Base-by-base conservation (phyloP, 2,113 vertebrate species). In the Periophthalmus modestus region DNA sequence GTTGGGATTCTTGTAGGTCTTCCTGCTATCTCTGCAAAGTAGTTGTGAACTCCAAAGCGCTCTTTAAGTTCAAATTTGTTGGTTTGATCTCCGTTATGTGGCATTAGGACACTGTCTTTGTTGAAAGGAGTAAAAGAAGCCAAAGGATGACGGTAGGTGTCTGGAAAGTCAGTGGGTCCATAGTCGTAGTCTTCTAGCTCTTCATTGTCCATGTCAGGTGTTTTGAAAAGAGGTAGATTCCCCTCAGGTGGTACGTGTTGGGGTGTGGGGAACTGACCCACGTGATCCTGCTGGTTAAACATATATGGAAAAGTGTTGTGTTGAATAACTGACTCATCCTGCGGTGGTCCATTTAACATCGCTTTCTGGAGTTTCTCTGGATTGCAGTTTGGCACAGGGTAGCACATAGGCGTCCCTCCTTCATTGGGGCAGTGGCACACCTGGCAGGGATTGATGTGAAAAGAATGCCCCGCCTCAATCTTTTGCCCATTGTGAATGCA, bases 351-450 rank as follows among this genome's bases (percentile, higher is more conserved):
- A 88, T 81, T 58, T 21, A 82, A 75, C 83, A 80, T 9, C 4
- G 89, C 66, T n/a, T 91, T 73, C 12, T 83, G 78, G 48, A 86
- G 48, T 6, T 83, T 55, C 0, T 83, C 62, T 0, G 84, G 2
- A 2, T 93, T 88, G 14, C 97, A 99, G 67, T 94, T 87, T 0
- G 96, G 96, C 3, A 97, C 89, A 4, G 91, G 92, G 85, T 96
- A 98, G 86, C 97, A 98, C 94, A 97, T 96, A 16, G 97, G 92
- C 18, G 94, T 90, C 0, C 97, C 97, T 0, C 97, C 97, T 0
- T 93, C 87, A 0, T 94, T 95, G 0, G 96, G 96, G 54, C 97
- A 99, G 79, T 98, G 97, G 86, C 97, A 98, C 0, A 97, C 95
- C 78, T 89, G 92, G 88, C 97, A 99, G 0, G 92, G 87, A 0